These are phyloP conservation scores for Illadopsis cleaveri DNA, from an alignment of 2,113 vertebrate species.

Conservation along the genomic window DNA sequence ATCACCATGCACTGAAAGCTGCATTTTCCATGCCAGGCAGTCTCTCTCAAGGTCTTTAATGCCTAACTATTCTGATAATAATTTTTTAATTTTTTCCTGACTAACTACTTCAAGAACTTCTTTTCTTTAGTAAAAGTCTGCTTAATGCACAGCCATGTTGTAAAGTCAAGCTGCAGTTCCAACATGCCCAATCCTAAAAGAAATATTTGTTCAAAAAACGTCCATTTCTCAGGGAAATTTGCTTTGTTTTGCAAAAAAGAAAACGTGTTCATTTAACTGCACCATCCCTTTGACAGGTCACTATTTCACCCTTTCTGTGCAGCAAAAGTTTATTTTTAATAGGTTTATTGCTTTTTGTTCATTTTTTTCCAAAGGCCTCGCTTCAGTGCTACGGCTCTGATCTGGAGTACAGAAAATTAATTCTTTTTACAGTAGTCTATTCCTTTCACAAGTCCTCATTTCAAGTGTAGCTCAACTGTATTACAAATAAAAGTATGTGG, in stretches of 20 bases:
- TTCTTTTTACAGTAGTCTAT: conserved; percentile 31
- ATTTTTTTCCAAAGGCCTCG: not conserved
- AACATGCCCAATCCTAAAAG: not conserved
- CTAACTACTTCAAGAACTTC: not conserved
- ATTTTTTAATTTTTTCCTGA: conserved; percentile 15
- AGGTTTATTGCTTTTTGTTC: conserved; percentile 14
- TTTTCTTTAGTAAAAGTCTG: not conserved
- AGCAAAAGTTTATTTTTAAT: conserved; percentile 46
- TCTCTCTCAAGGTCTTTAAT: not conserved
- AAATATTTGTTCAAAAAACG: not conserved
- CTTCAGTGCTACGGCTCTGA: not conserved
- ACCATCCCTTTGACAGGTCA: not conserved
- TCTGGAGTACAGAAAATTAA: conserved; percentile 24
- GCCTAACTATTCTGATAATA: not conserved
- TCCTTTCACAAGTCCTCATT: conserved; percentile 11
- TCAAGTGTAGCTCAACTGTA: conserved; percentile 20
- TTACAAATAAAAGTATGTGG: conserved; percentile 8
- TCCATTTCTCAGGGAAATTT: not conserved
- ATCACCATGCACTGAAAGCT: accelerated
- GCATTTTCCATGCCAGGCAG: not conserved
- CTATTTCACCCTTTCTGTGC: conserved; percentile 7
- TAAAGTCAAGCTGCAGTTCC: not conserved
- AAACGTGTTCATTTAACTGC: not conserved
- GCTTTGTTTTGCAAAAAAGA: conserved; percentile 1
- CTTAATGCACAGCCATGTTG: not conserved